Percentiles rank a stretch among this genome's conserved stretches.
Conservation (phyloP, 2,113 vertebrate species). For the Callaeas wilsoni region DNA sequence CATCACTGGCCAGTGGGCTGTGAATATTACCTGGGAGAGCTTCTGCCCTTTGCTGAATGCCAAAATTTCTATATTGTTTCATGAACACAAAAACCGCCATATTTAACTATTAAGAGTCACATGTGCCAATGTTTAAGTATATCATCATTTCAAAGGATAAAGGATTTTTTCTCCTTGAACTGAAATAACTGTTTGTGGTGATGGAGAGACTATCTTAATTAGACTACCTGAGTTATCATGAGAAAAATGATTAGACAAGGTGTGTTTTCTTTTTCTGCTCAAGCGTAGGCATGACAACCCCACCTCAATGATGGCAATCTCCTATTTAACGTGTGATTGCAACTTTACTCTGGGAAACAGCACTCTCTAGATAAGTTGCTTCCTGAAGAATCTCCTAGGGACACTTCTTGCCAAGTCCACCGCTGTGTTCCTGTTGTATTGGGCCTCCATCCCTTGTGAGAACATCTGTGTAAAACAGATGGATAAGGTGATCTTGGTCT, state of each 20-base stretch:
- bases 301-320: not conserved
- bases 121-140: not conserved
- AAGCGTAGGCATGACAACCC: not conserved
- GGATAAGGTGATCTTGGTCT: not conserved
- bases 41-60: not conserved
- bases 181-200: not conserved
- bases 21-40: not conserved
- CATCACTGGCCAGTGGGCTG: not conserved
- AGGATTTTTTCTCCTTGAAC: not conserved
- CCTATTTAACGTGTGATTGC: not conserved
- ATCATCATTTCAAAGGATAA: not conserved
- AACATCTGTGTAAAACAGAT: not conserved
- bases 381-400: not conserved
- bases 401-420: not conserved
- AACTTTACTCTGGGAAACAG: not conserved
- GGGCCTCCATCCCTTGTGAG: not conserved
- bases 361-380: not conserved
- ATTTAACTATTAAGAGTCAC: not conserved
- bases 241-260: not conserved
- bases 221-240: not conserved
- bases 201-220: not conserved
- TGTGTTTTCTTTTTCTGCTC: not conserved
- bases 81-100: not conserved
- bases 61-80: not conserved
- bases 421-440: not conserved